Percentiles rank a stretch among this genome's conserved stretches.
Conservation (phyloP, 2,888 invertebrate species). For the Epistrophella euchroma region DNA sequence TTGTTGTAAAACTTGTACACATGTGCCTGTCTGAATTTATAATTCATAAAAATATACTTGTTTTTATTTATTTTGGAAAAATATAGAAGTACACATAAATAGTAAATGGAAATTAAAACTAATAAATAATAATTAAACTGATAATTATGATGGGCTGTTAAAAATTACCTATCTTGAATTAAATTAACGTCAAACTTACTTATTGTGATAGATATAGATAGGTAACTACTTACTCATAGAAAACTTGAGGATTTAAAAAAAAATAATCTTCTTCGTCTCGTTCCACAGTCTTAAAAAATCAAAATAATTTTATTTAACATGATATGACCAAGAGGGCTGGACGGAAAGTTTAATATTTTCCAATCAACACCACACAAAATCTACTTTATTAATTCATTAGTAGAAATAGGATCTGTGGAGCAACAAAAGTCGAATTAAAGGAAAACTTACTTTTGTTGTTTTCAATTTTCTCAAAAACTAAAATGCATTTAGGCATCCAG, state of each 20-base stretch:
- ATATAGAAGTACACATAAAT: background rate
- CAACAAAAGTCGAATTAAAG: too few species aligned
- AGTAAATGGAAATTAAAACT: background rate
- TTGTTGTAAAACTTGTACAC: constrained; percentile 70
- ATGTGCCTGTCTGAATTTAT: constrained; percentile 40
- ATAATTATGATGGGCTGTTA: background rate
- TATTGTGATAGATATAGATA: background rate
- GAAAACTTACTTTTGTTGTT: too few species aligned
- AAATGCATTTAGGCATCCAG: too few species aligned
- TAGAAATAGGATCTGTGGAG: too few species aligned
- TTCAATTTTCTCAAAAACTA: too few species aligned
- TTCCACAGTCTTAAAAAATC: too few species aligned
- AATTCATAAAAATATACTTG: constrained; percentile 30
- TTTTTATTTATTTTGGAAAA: background rate
- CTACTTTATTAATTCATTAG: too few species aligned
- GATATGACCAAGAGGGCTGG: too few species aligned
- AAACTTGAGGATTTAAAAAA: background rate
- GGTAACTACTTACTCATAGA: background rate
- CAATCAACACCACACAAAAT: too few species aligned
- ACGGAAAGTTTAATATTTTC: too few species aligned
- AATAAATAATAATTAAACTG: constrained; percentile 1
- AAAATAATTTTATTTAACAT: background rate
- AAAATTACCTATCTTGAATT: background rate
- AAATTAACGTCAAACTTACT: background rate
- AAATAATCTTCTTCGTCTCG: too few species aligned